Base-by-base conservation (phyloP, 2,888 invertebrate genomes). In the Hirudinaria manillensis region DNA sequence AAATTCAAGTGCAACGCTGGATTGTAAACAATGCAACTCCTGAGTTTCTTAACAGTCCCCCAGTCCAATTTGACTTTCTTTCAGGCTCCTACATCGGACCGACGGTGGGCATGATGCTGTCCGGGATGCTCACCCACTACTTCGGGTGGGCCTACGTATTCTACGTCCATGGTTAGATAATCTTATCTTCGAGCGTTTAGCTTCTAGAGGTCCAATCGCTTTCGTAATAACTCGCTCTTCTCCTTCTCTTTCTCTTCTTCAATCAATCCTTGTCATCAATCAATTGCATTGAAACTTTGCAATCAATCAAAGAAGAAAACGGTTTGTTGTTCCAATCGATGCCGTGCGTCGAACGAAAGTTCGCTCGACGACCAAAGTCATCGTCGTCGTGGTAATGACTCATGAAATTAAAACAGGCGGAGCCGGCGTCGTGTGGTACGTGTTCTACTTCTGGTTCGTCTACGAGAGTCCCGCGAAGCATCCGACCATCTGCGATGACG, bases 1-100 rank as follows among this genome's bases (percentile, higher is more conserved):
- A n/a, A n/a, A n/a, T n/a, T n/a, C n/a, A n/a, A n/a, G n/a, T n/a
- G n/a, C n/a, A n/a, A n/a, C n/a, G n/a, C n/a, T n/a, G 13, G 45
- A 1, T 45, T 45, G 3, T 16, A 7, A 45, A 45, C 45, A 45
- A 45, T 45, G 45, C 45, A 45, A 27, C 61, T 61, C 61, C n/a
- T 29, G 24, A 61, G 10, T 61, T 61, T n/a, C n/a, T n/a, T n/a
- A n/a, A n/a, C n/a, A n/a, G n/a, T n/a, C n/a, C n/a, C n/a, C n/a
- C n/a, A n/a, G 29, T 61, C 10, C 7, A 19, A 16, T 27, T 2
- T n/a, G 10, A n/a, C 34, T 68, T 6, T 76, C 61, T 80, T 76
- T 21, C 83, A 79, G 83, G 84, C 80, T 81, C 82, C 7, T 84
- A 84, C 78, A 80, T 83, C 6, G 85, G 84, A 0, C 82, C 84